Conservation (phyloP, 2,797 vertebrate species). For the Choloepus didactylus region DNA sequence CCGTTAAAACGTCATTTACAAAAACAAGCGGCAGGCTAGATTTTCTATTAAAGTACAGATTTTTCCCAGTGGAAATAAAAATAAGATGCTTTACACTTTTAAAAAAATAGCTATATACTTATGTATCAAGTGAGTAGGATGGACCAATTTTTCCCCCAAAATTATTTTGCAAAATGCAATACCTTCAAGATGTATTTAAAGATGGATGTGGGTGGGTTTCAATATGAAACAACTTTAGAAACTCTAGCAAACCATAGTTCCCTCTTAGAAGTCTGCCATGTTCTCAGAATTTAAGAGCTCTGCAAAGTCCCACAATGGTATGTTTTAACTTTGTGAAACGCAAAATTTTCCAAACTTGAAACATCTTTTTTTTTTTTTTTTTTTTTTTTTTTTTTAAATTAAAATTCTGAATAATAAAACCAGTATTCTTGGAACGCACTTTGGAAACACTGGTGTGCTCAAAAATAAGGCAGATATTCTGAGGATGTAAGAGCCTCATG, state of each 20-base stretch:
- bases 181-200: background rate
- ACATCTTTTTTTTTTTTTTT: background rate
- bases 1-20: conserved; percentile 11
- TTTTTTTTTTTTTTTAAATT: background rate
- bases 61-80: background rate
- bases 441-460: background rate
- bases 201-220: background rate
- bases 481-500: background rate
- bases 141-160: background rate
- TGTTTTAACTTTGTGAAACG: background rate
- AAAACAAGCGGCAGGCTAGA: background rate
- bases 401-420: background rate
- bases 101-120: background rate
- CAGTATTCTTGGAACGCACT: background rate
- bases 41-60: background rate
- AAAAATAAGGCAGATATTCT: background rate
- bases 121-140: background rate
- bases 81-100: background rate
- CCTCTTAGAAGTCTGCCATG: background rate
- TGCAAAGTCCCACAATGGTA: background rate
- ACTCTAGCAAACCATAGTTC: background rate
- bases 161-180: background rate
- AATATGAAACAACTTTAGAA: background rate
- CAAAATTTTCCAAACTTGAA: background rate
- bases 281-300: background rate